Evolutionary conservation across 2,888 invertebrate species (phyloP).

Genomic region (Caenorhabditis sp.): DNA sequence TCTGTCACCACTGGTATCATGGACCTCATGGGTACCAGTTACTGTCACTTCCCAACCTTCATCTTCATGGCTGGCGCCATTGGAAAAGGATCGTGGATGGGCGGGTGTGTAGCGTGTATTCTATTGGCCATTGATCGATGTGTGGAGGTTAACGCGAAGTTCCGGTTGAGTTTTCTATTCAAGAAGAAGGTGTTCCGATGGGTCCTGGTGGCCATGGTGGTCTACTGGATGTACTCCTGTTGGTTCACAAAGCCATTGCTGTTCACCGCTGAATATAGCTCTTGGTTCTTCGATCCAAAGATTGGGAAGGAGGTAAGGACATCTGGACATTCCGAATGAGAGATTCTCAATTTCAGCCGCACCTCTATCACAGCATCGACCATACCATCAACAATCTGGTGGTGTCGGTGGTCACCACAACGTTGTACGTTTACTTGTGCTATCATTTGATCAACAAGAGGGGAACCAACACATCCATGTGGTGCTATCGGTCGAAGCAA

Average conservation of each 20-base stretch:
- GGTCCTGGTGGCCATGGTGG: conserved; percentile 10
- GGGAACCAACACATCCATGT: conserved; percentile 20
- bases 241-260: conserved; percentile 38
- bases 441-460: conserved; percentile 45
- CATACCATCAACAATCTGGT: conserved; percentile 68
- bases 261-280: conserved; percentile 42
- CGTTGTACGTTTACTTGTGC: conserved; percentile 54
- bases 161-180: conserved; percentile 10
- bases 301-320: conserved; percentile 46
- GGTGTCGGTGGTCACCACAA: conserved; percentile 57
- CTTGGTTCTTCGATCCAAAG: conserved; percentile 54
- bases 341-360: conserved; percentile 22
- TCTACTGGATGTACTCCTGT: conserved; percentile 38
- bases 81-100: conserved; percentile 57
- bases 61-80: conserved; percentile 45
- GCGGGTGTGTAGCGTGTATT: conserved; percentile 50
- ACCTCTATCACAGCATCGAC: conserved; percentile 31
- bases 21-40: conserved; percentile 34
- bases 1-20: conserved; percentile 48
- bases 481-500: conserved; percentile 31
- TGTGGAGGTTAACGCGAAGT: conserved; percentile 41
- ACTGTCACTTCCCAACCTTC: conserved; percentile 37
- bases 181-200: neutral
- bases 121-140: conserved; percentile 50
- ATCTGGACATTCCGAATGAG: no score